phyloP scores from a whole-genome alignment of 2,113 vertebrate genomes.

The Andinoacara biseriatus region DNA sequence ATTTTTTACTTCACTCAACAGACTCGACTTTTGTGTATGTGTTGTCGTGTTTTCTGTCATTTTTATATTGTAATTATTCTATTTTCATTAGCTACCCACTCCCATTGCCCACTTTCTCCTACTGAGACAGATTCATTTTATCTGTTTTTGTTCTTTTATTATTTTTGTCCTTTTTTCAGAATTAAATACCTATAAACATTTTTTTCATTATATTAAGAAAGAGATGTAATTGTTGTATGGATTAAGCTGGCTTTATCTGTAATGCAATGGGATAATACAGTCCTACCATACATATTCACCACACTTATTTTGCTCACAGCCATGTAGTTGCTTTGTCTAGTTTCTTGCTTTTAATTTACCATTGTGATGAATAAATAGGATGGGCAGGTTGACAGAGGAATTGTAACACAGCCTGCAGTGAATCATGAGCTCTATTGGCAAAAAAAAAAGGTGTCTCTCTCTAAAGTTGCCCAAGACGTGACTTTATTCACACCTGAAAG shows the following conservation, averaged over 20 bases:
- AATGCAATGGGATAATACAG: background rate
- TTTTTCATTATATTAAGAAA: background rate
- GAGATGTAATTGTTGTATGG: background rate
- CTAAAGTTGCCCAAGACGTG: background rate
- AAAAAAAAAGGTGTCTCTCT: background rate
- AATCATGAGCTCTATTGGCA: background rate
- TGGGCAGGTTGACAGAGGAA: background rate
- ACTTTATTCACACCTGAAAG: background rate
- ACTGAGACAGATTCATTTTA: too few relatives aligned
- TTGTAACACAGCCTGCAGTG: background rate
- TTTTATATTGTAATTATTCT: too few relatives aligned
- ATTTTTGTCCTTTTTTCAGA: background rate
- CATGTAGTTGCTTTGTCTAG: background rate
- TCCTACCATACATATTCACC: background rate
- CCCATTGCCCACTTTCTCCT: too few relatives aligned
- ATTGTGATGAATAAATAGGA: background rate
- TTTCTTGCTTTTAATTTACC: background rate
- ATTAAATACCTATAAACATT: background rate
- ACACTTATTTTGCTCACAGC: background rate
- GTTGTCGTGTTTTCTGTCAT: too few relatives aligned
- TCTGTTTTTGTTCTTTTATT: background rate
- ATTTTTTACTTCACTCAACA: too few relatives aligned
- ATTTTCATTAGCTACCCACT: too few relatives aligned
- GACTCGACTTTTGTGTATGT: too few relatives aligned
- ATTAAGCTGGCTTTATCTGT: background rate